A percentile compares a stretch with the other conserved stretches of the same genome.
These are phyloP conservation scores for Chrysomela aeneicollis DNA, from an alignment of 2,888 invertebrate genomes.

Conservation along the genomic window DNA sequence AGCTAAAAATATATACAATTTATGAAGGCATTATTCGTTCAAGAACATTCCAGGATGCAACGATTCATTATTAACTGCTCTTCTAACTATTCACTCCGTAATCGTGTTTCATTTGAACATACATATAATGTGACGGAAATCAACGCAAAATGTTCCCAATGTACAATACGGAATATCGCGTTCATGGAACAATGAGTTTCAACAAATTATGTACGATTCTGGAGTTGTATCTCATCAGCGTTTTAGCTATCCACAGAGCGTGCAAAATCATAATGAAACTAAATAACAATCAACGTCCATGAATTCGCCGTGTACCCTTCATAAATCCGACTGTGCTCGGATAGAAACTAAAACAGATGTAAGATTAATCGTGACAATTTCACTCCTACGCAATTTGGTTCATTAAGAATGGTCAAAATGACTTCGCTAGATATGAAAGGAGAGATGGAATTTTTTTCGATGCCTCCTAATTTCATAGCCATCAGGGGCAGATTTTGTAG, in stretches of 20 bases:
- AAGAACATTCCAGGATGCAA: not conserved
- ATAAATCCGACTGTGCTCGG: not conserved
- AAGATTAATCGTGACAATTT: not conserved
- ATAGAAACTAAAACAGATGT: not conserved
- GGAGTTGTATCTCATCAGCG: constrained; percentile 29
- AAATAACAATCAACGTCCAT: constrained; percentile 37
- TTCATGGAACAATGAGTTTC: constrained; percentile 12
- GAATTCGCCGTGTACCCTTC: constrained; percentile 21
- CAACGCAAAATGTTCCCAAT: not conserved
- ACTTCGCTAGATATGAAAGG: too few relatives aligned
- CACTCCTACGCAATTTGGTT: too few relatives aligned
- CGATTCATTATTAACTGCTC: not conserved
- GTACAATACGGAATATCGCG: constrained; percentile 5
- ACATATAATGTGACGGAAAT: not conserved
- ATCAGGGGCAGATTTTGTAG: too few relatives aligned
- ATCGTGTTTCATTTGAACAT: not conserved
- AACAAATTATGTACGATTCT: constrained; percentile 15
- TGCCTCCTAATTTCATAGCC: too few relatives aligned
- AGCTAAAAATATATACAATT: not conserved
- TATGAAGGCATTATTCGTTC: not conserved
- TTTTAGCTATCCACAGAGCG: constrained; percentile 43
- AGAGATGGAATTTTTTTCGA: too few relatives aligned
- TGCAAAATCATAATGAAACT: constrained; percentile 44
- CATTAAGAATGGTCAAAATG: too few relatives aligned
- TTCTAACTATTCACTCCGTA: not conserved